Conservation (phyloP, 2,113 vertebrate genomes). For the Ophiodon elongatus region DNA sequence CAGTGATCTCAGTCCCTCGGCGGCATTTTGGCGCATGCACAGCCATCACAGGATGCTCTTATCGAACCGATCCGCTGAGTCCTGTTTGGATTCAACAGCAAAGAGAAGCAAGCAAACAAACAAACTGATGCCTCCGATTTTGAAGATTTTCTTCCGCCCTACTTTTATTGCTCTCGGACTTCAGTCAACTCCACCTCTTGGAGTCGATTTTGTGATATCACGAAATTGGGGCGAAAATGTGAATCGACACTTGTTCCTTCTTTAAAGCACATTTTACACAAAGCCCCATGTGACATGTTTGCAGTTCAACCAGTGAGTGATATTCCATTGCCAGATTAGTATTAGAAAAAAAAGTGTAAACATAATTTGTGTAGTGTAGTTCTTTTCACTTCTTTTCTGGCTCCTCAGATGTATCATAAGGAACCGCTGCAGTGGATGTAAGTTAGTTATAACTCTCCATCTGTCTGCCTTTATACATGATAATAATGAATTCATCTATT, state of each 20-base stretch:
- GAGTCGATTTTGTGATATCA: conserved; percentile 5
- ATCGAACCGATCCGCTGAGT: conserved; percentile 56
- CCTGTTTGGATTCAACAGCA: conserved; percentile 45
- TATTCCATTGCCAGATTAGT: background rate
- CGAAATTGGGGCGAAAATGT: conserved; percentile 2
- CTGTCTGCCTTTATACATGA: background rate
- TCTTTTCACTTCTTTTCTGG: background rate
- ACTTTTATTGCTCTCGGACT: background rate
- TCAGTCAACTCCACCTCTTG: conserved; percentile 16
- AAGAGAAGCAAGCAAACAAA: conserved; percentile 45
- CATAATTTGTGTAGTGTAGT: background rate
- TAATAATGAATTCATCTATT: background rate
- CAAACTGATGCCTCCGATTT: conserved; percentile 2
- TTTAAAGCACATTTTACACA: background rate
- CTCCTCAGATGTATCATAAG: background rate
- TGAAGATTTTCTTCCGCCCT: background rate
- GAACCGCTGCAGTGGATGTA: background rate
- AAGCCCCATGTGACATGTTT: background rate
- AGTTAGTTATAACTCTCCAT: background rate
- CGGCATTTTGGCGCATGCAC: conserved; percentile 47
- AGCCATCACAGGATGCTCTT: conserved; percentile 58
- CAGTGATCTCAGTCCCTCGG: conserved; percentile 62
- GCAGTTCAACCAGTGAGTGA: background rate
- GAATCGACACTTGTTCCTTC: background rate
- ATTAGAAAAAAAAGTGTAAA: background rate